Percentiles rank a stretch among this genome's conserved stretches.
Conservation (phyloP, 2,888 invertebrate species). For the Phytoseiulus persimilis region DNA sequence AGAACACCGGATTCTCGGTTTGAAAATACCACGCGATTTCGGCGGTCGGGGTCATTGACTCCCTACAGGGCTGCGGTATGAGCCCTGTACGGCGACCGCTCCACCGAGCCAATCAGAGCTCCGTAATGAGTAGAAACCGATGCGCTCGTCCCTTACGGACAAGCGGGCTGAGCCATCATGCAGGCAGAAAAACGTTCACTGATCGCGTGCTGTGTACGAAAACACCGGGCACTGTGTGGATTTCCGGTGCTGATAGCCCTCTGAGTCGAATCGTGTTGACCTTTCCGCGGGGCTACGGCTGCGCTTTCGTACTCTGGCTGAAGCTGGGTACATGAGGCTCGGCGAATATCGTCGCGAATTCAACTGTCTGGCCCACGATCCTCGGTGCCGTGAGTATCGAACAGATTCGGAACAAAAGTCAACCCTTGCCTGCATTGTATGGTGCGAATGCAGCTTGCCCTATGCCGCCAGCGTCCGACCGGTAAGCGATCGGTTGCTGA, state of each 20-base stretch:
- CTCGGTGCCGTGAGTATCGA: not conserved
- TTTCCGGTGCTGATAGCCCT: not conserved
- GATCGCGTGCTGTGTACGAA: not conserved
- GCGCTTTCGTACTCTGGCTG: not conserved
- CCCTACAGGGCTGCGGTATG: not conserved
- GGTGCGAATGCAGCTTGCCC: too few species aligned
- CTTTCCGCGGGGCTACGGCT: not conserved
- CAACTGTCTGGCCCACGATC: not conserved
- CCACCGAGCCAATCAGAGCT: not conserved
- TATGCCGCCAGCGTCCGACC: too few species aligned
- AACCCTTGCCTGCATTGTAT: not conserved
- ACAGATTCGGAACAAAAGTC: not conserved
- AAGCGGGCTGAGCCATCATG: not conserved
- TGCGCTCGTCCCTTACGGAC: not conserved
- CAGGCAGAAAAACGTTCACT: not conserved
- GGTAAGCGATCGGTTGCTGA: not conserved
- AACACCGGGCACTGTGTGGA: not conserved
- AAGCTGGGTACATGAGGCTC: not conserved
- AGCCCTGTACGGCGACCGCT: not conserved
- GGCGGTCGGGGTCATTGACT: not conserved
- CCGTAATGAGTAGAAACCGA: not conserved
- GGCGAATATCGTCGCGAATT: not conserved
- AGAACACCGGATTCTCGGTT: not conserved
- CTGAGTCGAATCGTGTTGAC: not conserved
- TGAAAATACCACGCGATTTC: not conserved